Percentiles rank a stretch among this genome's conserved stretches.
Evolutionary conservation across 2,888 invertebrate species (phyloP).

Genomic region (Argyresthia albistria): DNA sequence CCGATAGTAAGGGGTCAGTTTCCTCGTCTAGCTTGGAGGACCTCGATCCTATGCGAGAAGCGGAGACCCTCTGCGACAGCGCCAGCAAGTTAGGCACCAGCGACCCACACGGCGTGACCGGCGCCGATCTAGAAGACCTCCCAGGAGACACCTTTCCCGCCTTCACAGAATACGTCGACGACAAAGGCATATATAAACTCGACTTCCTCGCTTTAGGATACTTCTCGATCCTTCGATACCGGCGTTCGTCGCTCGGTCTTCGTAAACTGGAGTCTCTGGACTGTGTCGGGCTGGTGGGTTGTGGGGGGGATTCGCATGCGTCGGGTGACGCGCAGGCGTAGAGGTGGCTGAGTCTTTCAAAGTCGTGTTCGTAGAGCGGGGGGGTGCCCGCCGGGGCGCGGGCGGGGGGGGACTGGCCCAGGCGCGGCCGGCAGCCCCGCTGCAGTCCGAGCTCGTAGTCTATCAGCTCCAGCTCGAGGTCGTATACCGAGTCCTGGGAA

Average conservation of each 20-base stretch:
- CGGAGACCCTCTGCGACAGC: slow-evolving; percentile 67
- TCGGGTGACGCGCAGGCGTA: slow-evolving; percentile 37
- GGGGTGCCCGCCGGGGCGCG: slow-evolving; percentile 32
- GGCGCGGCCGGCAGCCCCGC: slow-evolving; percentile 46
- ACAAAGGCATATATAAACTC: slow-evolving; percentile 79
- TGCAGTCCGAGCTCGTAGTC: slow-evolving; percentile 56
- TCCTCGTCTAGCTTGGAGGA: slow-evolving; percentile 68
- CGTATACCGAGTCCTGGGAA: slow-evolving; percentile 42
- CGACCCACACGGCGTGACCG: slow-evolving; percentile 83
- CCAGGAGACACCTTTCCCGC: slow-evolving; percentile 48
- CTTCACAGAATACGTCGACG: slow-evolving; percentile 41
- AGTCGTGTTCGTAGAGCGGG: slow-evolving; percentile 38
- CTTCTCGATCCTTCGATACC: slow-evolving; percentile 52
- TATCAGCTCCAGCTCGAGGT: slow-evolving; percentile 49
- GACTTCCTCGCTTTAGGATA: slow-evolving; percentile 67
- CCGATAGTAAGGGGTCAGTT: slow-evolving; percentile 75
- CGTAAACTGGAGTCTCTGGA: slow-evolving; percentile 81
- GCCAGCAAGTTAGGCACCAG: slow-evolving; percentile 76
- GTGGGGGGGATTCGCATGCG: slow-evolving; percentile 77
- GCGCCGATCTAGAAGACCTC: slow-evolving; percentile 82
- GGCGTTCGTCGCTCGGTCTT: slow-evolving; percentile 69
- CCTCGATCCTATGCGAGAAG: slow-evolving; percentile 59
- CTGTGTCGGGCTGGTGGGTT: slow-evolving; percentile 86
- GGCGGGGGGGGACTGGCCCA: slow-evolving; percentile 46
- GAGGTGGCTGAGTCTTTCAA: slow-evolving; percentile 38